Base-by-base conservation (phyloP, 2,888 invertebrate genomes). In the Arenicola marina region DNA sequence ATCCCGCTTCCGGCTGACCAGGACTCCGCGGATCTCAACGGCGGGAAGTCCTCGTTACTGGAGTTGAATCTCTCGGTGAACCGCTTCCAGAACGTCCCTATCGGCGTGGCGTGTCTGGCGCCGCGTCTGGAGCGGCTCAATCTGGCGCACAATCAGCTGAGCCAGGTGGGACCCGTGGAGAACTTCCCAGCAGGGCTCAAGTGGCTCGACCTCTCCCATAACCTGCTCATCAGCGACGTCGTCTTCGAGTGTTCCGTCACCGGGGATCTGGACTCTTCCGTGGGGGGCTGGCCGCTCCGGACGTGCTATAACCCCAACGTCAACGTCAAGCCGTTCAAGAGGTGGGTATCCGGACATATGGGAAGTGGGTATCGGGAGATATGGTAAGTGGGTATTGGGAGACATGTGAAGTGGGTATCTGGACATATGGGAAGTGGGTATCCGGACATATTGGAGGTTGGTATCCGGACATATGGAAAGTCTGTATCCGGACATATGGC, bases 121-220 rank as follows among this genome's bases (percentile, higher is more conserved):
- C 91, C 94, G 0, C 89, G 89, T 73, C 87, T 99, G 32, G 90
- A 92, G 0, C 86, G 93, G 44, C 87, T 99, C 21, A 95, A 95
- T 80, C 89, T 99, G 87, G 91, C 95, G 0, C 92, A 93, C 78
- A 98, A 98, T 83, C 90, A 90, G 64, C 72, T 87, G 32, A 78
- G 73, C 32, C 76, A 79, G 59, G 91, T 95, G 89, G 93, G 93
- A 1, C 90, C 90, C 76, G 91, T 96, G 60, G 92, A 92, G 15
- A 91, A 92, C 58, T 95, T 94, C 83, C 97, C 98, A 0, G 89
- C 90, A 45, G 89, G 90, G 53, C 85, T 98, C 7, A 92, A 95
- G 65, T 94, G 95, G 80, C 84, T 99, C 46, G 97, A 98, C 84
- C 86, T 98, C 43, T 93, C 94, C 53, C 92, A 93, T 81, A 97